phyloP scores from a whole-genome alignment of 2,888 invertebrate genomes.

The Rhaphigaster nebulosa region DNA sequence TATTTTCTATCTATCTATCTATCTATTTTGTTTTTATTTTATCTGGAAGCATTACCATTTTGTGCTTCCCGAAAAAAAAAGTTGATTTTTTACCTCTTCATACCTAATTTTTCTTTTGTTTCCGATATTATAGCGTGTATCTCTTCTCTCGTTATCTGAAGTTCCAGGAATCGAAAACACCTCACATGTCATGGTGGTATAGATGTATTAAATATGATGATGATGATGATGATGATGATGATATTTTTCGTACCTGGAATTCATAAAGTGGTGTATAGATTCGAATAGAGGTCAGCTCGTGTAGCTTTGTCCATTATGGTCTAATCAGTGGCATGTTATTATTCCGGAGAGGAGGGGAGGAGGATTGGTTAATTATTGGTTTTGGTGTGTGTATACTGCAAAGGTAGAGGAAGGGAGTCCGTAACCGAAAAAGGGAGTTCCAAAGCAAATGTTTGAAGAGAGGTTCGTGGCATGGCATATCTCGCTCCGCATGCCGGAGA shows the following conservation, averaged over 20 bases:
- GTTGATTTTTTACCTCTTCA: too few species aligned
- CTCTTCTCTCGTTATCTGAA: too few species aligned
- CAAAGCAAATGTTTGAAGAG: conserved; percentile 28
- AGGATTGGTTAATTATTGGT: conserved; percentile 23
- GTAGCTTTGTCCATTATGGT: neutral
- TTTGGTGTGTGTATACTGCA: conserved; percentile 7
- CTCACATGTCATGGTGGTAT: too few species aligned
- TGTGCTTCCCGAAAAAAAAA: too few species aligned
- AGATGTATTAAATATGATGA: neutral
- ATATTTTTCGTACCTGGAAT: neutral
- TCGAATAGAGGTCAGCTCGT: neutral
- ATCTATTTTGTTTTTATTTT: too few species aligned
- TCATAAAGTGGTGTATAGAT: neutral
- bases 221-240: neutral
- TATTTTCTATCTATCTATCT: too few species aligned
- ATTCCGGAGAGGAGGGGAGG: neutral
- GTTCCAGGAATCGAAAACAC: too few species aligned
- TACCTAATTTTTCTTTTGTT: too few species aligned
- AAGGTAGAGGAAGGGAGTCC: neutral
- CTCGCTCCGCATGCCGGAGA: conserved; percentile 28
- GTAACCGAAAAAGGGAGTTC: conserved; percentile 1
- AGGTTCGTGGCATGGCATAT: conserved; percentile 50
- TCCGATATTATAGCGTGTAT: too few species aligned
- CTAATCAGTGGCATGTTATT: neutral
- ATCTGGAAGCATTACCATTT: too few species aligned